Evolutionary conservation across 2,888 invertebrate species (phyloP), one percentile per base, ranked within the genome.

Genomic region (Drosophila subsilvestris): DNA sequence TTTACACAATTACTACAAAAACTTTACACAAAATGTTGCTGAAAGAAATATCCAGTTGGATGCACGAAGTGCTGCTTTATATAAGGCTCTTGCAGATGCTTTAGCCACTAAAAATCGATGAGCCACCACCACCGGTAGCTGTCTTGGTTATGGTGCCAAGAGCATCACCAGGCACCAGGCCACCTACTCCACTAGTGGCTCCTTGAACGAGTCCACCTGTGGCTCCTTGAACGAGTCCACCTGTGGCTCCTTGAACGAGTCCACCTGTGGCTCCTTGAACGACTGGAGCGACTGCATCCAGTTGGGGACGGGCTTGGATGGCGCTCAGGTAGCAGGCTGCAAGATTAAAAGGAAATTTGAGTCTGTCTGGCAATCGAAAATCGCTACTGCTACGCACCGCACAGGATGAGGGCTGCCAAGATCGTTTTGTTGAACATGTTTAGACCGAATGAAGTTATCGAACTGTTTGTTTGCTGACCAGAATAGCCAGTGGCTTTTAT

Each of bases 391-490:
- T 58, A 80, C 84, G 18, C 54, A 83, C 82, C 86, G 53, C 86
- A 83, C 57, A 83, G 48, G 22, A 88, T 18, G 20, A 88, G 47
- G 25, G 75, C 75, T 0, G 74, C 27, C 14, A 86, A 17, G 32
- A 75, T 61, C 14, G 53, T 66, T 55, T 86, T 86, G 71, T 72
- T 83, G 63, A 88, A 88, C 82, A 83, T 83, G 48, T 53, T 87
- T 20, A 17, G 4, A 48, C 43, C 32, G 14, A 37, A 18, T 12
- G 17, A 20, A 56, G 47, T 22, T 44, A 63, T 63, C 22, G 20
- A 60, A 81, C 81, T 87, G 74, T 61, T 63, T 79, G 49, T 29
- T 47, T 27, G 14, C 12, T n/a, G 47, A n/a, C 17, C 42, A 27
- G 7, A 14, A 37, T 9, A 6, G 20, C 7, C 43, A 51, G 48